A percentile compares a stretch with the other conserved stretches of the same genome.
Evolutionary conservation across 2,888 invertebrate genomes (phyloP).

Genomic region (Megaustenia siamemsis): DNA sequence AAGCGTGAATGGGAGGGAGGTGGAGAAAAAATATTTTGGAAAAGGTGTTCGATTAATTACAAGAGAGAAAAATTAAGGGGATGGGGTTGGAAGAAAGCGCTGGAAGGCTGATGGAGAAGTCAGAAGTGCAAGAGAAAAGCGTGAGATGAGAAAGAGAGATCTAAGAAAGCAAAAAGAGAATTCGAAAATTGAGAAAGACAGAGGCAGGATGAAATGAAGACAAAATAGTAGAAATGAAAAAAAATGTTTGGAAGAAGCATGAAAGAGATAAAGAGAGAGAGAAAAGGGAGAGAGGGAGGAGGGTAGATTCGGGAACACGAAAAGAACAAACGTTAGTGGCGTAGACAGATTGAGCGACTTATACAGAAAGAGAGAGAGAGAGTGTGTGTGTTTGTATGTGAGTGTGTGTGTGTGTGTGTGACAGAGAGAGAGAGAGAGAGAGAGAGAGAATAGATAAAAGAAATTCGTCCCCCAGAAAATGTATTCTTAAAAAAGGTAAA

Average conservation of each 20-base stretch:
- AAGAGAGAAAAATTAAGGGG: no score
- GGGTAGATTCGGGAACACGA: background rate
- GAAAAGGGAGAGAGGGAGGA: conserved; percentile 1
- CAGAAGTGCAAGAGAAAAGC: background rate
- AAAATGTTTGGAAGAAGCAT: background rate
- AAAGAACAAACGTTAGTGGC: background rate
- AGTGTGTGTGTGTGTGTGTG: no score
- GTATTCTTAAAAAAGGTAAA: no score
- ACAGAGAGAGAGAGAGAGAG: background rate
- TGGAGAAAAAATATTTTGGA: background rate
- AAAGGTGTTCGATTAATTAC: no score
- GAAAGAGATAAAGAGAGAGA: background rate
- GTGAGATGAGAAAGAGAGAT: background rate
- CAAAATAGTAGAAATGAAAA: no score
- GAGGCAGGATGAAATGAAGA: no score
- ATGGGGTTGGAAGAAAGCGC: no score
- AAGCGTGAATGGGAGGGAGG: background rate
- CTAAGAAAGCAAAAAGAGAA: background rate
- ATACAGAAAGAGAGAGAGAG: background rate
- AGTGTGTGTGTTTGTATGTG: background rate
- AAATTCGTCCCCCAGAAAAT: background rate
- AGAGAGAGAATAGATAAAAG: background rate
- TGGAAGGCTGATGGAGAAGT: no score
- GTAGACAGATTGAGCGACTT: background rate
- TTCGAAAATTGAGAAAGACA: background rate